Evolutionary conservation across 2,113 vertebrate genomes (phyloP).

Genomic region (Anolis sagrei): DNA sequence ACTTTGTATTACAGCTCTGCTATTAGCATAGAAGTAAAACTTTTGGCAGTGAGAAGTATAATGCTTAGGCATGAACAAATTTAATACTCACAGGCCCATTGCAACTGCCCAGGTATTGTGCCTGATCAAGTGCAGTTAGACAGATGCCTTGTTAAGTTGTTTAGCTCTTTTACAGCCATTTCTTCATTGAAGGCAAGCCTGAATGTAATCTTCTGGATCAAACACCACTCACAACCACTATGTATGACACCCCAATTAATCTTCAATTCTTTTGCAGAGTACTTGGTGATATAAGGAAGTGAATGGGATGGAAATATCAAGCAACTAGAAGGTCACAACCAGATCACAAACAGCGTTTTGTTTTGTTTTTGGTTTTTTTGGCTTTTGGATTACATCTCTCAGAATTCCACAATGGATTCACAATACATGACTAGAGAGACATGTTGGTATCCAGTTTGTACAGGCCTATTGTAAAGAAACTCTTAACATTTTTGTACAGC

Average conservation of each 20-base stretch:
- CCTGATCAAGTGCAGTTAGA: background rate
- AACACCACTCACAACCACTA: background rate
- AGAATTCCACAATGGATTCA: background rate
- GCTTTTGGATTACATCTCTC: too few species aligned
- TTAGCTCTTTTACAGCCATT: background rate
- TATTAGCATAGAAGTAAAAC: background rate
- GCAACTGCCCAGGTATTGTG: background rate
- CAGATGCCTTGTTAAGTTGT: conserved; percentile 2
- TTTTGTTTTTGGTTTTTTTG: too few species aligned
- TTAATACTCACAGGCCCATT: background rate
- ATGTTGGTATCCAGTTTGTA: background rate
- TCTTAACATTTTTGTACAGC: background rate
- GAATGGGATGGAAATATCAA: too few species aligned
- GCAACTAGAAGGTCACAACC: too few species aligned
- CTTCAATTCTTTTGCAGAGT: background rate
- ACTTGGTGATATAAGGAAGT: background rate
- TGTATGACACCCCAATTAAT: background rate
- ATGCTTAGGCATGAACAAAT: background rate
- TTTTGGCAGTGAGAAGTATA: background rate
- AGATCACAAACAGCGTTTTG: too few species aligned
- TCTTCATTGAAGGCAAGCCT: background rate
- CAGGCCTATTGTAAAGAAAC: conserved; percentile 37
- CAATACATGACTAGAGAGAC: background rate
- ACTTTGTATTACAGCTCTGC: background rate
- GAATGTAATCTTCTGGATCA: background rate